Conservation (phyloP, 2,797 vertebrate genomes). For the Anableps anableps region DNA sequence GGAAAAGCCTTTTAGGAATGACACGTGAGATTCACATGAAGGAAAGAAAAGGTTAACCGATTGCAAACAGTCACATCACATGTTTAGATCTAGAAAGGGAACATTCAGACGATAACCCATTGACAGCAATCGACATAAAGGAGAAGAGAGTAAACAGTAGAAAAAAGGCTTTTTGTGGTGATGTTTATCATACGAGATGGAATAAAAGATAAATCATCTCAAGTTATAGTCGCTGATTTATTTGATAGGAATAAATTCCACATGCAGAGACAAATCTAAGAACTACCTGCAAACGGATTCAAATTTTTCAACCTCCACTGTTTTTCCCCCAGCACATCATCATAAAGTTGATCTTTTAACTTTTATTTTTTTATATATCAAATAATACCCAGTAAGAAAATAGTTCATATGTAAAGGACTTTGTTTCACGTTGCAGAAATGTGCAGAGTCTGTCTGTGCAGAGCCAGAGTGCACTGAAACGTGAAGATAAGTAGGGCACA, state of each 20-base stretch:
- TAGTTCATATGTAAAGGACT: not conserved
- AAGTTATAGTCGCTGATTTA: not conserved
- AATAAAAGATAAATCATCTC: not conserved
- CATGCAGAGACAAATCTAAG: not conserved
- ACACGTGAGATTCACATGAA: not conserved
- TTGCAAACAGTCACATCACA: not conserved
- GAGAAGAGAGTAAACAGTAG: not conserved
- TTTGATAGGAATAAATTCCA: not conserved
- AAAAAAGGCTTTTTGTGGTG: not conserved
- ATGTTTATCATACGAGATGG: not conserved
- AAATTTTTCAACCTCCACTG: not conserved
- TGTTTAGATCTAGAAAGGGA: not conserved
- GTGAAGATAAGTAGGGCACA: not conserved
- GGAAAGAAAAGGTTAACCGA: not conserved
- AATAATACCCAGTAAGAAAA: not conserved
- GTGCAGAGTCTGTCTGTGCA: not conserved
- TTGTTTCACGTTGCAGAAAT: not conserved
- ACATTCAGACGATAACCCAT: not conserved
- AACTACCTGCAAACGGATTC: not conserved
- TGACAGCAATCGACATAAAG: not conserved
- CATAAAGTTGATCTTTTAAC: not conserved
- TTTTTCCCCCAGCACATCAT: not conserved
- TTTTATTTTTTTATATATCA: not conserved
- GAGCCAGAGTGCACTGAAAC: not conserved
- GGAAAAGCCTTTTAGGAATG: slow-evolving; percentile 4